phyloP scores from a whole-genome alignment of 2,797 vertebrate species.

The Neomorphus geoffroyi region DNA sequence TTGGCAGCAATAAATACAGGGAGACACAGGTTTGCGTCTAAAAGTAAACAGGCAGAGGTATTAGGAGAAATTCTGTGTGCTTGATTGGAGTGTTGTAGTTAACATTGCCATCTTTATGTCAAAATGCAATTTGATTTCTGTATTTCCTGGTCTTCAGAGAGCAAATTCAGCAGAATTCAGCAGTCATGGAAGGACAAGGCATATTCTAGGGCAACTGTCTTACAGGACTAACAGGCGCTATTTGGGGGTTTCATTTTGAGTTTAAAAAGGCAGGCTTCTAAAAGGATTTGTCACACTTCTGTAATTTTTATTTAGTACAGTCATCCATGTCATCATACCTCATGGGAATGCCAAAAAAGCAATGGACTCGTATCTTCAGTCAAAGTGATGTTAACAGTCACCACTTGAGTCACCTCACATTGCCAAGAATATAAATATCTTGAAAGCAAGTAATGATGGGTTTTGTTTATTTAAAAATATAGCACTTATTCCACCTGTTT shows the following conservation, averaged over 20 bases:
- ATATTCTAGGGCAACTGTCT: background rate
- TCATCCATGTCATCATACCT: background rate
- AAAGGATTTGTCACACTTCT: background rate
- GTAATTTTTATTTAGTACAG: background rate
- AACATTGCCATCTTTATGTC: fast-evolving
- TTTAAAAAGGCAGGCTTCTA: background rate
- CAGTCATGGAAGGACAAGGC: background rate
- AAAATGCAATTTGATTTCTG: background rate
- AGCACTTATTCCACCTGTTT: background rate
- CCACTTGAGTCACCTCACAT: background rate
- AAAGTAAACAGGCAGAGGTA: fast-evolving
- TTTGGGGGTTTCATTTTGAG: background rate
- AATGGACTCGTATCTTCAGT: background rate
- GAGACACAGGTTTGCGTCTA: background rate
- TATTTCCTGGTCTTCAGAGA: background rate
- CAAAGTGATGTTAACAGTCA: background rate
- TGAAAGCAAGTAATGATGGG: background rate
- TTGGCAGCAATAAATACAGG: fast-evolving
- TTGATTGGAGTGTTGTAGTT: background rate
- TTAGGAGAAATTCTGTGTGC: fast-evolving
- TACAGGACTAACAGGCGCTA: background rate
- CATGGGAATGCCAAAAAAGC: background rate
- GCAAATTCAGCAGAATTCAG: background rate
- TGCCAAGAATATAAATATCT: background rate
- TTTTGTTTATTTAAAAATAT: fast-evolving